Evolutionary conservation across 2,113 vertebrate species (phyloP), one percentile per base, ranked within the genome.

Genomic region (Anoura caudifer): DNA sequence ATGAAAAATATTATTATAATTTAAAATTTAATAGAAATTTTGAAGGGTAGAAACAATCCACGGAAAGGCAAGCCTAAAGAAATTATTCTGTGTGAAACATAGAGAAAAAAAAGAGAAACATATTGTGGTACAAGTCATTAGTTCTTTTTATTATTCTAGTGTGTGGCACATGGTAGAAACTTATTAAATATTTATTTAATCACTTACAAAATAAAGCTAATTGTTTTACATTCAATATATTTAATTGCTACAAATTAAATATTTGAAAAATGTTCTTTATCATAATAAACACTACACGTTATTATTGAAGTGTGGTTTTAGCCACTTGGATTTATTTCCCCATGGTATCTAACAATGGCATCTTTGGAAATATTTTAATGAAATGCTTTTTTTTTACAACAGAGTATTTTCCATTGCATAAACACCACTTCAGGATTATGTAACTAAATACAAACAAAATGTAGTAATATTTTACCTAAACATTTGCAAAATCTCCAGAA

Each of bases 181-280:
- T 89, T 43, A 80, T 28, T 26, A 81, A 95, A 67, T 90, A 26
- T 45, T 61, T 31, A 61, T 72, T 87, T 90, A 95, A 73, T 65
- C 12, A 65, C 16, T 92, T 63, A 84, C 2, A 93, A 80, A 92
- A 73, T 87, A 75, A 94, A 88, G 65, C 24, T 90, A 86, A 73
- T 90, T 69, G 41, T 92, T 90, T 83, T 83, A 79, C 5, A 95
- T 96, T 94, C 4, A 89, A 31, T 38, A 67, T 56, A 54, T 93
- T 85, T 91, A 75, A 17, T 61, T 75, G 45, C 65, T n/a, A 43
- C 4, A 76, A 79, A 95, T 92, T 91, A 79, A 93, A 76, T 80
- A 92, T 75, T 87, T 43, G 12, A 94, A 54, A 69, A 7, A 5
- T 67, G 85, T 14, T 83, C 47, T 80, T 86, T 17, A 22, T 93